Conservation (phyloP, 2,113 vertebrate genomes). For the Tetrao urogallus region DNA sequence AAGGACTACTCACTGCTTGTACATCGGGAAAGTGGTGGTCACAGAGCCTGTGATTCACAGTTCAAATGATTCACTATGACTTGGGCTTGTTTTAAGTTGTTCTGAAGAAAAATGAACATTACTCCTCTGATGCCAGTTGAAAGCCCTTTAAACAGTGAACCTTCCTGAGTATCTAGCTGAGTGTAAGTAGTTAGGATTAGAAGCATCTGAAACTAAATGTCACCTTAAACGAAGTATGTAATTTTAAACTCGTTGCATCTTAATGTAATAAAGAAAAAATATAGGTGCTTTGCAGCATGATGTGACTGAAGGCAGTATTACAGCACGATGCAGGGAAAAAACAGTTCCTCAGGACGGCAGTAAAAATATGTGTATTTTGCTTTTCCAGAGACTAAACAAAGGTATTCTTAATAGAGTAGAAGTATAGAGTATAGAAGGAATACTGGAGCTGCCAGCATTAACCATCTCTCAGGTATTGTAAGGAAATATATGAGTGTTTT, state of each 20-base stretch:
- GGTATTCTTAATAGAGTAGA: constrained; percentile 7
- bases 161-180: background rate
- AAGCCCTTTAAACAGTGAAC: background rate
- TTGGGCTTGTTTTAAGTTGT: background rate
- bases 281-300: background rate
- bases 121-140: background rate
- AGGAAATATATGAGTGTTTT: background rate
- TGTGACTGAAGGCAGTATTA: constrained; percentile 2
- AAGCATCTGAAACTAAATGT: background rate
- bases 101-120: background rate
- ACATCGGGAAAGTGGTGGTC: background rate
- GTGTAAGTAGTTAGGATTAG: background rate
- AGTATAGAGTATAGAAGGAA: background rate
- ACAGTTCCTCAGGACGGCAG: background rate
- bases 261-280: background rate
- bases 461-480: background rate
- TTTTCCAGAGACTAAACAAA: constrained; percentile 25
- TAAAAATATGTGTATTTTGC: constrained; percentile 27
- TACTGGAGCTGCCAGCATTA: background rate
- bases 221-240: constrained; percentile 22
- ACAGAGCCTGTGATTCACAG: background rate
- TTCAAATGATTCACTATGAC: background rate
- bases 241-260: background rate
- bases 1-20: background rate
- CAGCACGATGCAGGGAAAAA: background rate